Evolutionary conservation across 1,140 invertebrate species (phyloP), one percentile per base, ranked within the genome.

Genomic region (Pseudachorutes palmiensis): DNA sequence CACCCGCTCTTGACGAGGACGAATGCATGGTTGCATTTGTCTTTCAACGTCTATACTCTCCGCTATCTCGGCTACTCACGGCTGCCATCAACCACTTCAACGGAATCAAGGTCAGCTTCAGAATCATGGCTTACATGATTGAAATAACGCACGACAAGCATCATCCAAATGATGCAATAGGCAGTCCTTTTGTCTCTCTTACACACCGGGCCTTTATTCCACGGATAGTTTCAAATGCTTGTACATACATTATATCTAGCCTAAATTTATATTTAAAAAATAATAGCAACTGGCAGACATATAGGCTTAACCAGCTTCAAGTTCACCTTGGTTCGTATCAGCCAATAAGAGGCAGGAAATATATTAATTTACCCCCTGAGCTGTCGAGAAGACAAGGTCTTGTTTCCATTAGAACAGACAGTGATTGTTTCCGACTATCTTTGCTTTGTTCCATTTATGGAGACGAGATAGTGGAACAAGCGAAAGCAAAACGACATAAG

Each of bases 261-360:
- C 24, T 55, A 14, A 55, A 55, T 55, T 22, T 55, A 19, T 55
- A 55, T 55, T 24, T 55, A 55, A 55, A 26, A 55, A 55, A 55
- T 22, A 24, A 22, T 55, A 55, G 51, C 24, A 26, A 55, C 24
- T 55, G 51, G 51, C 51, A 55, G 24, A 55, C 24, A 14, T 5
- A 14, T 14, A 14, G 51, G 12, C 24, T 55, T 5, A 55, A 55
- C 3, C 14, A 55, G 51, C 12, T 55, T 14, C 51, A 55, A 55
- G 51, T 55, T 55, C 51, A 55, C 51, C 5, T 55, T 9, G 51
- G 51, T 9, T 9, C 9, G 24, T 55, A 14, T 55, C 5, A 19
- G 51, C 51, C 51, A 55, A 55, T 55, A 5, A 55, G 51, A 22
- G 51, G 51, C 5, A 55, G 51, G 51, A 22, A 22, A 22, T 55